Percentiles rank a stretch among this genome's conserved stretches.
Conservation (phyloP, 1,140 invertebrate genomes). For the Meloidogyne floridensis region DNA sequence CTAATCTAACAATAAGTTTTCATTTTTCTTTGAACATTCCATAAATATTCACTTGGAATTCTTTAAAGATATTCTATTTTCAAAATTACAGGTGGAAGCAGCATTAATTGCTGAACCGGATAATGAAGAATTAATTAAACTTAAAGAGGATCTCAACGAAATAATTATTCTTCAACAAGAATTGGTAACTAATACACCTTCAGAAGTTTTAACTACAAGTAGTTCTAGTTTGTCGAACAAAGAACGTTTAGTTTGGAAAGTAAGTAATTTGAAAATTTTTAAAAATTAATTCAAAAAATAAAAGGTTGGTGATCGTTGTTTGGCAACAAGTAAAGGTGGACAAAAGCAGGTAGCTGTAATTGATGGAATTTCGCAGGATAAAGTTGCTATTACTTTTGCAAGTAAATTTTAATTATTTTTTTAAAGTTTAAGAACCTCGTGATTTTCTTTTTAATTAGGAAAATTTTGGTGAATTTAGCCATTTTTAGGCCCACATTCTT, state of each 20-base stretch:
- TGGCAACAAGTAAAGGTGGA: slow-evolving; percentile 52
- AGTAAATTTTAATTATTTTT: slow-evolving; percentile 29
- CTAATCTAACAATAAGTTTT: too few species aligned
- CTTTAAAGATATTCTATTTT: slow-evolving; percentile 26
- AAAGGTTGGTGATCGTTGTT: slow-evolving; percentile 53
- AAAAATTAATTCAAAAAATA: background rate
- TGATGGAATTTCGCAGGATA: slow-evolving; percentile 55
- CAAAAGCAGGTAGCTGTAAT: slow-evolving; percentile 50
- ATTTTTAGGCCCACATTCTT: too few species aligned
- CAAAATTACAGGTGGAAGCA: slow-evolving; percentile 42
- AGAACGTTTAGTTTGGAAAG: slow-evolving; percentile 27
- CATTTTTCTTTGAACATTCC: too few species aligned
- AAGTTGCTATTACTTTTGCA: slow-evolving; percentile 52
- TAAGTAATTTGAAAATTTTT: background rate
- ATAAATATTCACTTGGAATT: background rate
- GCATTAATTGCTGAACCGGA: slow-evolving; percentile 52
- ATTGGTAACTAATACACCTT: slow-evolving; percentile 22
- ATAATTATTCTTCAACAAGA: slow-evolving; percentile 52
- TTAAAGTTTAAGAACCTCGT: background rate
- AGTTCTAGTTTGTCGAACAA: slow-evolving; percentile 22
- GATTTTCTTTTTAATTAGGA: too few species aligned
- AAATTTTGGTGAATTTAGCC: too few species aligned
- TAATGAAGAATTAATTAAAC: slow-evolving; percentile 53
- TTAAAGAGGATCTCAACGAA: slow-evolving; percentile 47
- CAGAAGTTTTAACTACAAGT: slow-evolving; percentile 11